phyloP scores from a whole-genome alignment of 2,888 invertebrate species.

The Galeruca laticollis region DNA sequence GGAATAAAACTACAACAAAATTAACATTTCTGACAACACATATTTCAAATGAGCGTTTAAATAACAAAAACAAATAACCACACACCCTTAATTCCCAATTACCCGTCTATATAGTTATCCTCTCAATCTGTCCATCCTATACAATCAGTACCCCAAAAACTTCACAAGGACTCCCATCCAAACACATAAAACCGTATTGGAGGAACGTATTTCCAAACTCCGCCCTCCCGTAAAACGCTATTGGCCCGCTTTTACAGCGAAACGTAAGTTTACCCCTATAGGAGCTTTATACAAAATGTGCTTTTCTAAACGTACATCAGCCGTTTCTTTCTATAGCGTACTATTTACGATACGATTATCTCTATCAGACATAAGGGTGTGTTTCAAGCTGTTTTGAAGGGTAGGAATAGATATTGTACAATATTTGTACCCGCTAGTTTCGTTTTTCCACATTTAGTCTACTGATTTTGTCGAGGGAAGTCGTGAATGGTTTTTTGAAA shows the following conservation, averaged over 20 bases:
- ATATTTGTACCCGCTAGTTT: slow-evolving; percentile 65
- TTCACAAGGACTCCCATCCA: slow-evolving; percentile 26
- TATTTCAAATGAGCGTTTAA: neutral
- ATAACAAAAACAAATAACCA: neutral
- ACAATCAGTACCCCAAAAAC: slow-evolving; percentile 27
- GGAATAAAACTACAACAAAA: no score
- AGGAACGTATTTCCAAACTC: slow-evolving; percentile 65
- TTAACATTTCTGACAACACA: no score
- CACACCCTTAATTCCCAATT: slow-evolving; percentile 29
- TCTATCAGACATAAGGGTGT: slow-evolving; percentile 57
- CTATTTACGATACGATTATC: slow-evolving; percentile 43
- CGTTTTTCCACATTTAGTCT: slow-evolving; percentile 66
- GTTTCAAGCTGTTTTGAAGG: slow-evolving; percentile 61
- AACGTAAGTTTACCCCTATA: slow-evolving; percentile 67
- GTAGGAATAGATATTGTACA: slow-evolving; percentile 63
- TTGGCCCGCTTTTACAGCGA: slow-evolving; percentile 66
- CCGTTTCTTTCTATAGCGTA: slow-evolving; percentile 47
- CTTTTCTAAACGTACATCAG: slow-evolving; percentile 56
- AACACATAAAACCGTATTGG: slow-evolving; percentile 69
- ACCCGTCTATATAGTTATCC: slow-evolving; percentile 28
- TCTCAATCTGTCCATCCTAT: slow-evolving; percentile 45
- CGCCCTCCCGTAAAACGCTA: slow-evolving; percentile 64
- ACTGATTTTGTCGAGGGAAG: slow-evolving; percentile 56
- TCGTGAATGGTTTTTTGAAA: slow-evolving; percentile 28
- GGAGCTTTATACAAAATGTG: slow-evolving; percentile 64